A percentile compares a stretch with the other conserved stretches of the same genome.
phyloP scores from a whole-genome alignment of 37 sponge, comb jelly and placozoan genomes.

The Aphrocallistes beatrix region DNA sequence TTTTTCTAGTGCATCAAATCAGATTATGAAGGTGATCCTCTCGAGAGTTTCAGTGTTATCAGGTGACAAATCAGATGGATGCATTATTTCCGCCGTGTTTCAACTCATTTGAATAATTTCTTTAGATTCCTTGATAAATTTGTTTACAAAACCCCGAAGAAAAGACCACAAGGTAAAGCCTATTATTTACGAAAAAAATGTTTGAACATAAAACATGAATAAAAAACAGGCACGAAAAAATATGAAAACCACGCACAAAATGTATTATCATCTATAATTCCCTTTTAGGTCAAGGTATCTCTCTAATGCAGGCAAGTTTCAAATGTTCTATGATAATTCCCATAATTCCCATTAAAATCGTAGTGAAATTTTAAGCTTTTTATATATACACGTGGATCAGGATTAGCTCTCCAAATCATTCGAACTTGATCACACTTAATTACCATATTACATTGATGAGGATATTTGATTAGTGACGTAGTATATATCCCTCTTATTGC shows the following conservation, averaged over 20 bases:
- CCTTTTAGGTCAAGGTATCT: slow-evolving; percentile 74
- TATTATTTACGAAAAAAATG: too few relatives aligned
- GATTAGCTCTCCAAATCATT: too few relatives aligned
- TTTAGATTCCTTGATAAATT: slow-evolving; percentile 82
- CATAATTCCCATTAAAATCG: too few relatives aligned
- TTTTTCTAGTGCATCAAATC: background rate
- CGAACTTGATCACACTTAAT: too few relatives aligned
- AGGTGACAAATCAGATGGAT: background rate
- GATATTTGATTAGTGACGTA: background rate
- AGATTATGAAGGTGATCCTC: slow-evolving; percentile 71
- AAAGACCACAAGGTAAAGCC: slow-evolving; percentile 45
- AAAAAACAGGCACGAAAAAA: too few relatives aligned
- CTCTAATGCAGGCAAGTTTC: slow-evolving; percentile 67
- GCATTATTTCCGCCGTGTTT: background rate
- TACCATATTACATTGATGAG: too few relatives aligned
- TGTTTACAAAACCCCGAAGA: slow-evolving; percentile 90
- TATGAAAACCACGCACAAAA: background rate
- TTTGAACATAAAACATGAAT: too few relatives aligned
- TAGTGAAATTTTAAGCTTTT: too few relatives aligned
- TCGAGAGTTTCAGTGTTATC: slow-evolving; percentile 77
- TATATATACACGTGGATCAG: too few relatives aligned
- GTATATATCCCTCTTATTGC: background rate
- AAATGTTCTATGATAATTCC: background rate
- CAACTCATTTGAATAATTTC: background rate
- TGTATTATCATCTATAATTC: background rate